A percentile compares a stretch with the other conserved stretches of the same genome.
Evolutionary conservation across 2,888 invertebrate genomes (phyloP).

Genomic region (Archips xylosteana): DNA sequence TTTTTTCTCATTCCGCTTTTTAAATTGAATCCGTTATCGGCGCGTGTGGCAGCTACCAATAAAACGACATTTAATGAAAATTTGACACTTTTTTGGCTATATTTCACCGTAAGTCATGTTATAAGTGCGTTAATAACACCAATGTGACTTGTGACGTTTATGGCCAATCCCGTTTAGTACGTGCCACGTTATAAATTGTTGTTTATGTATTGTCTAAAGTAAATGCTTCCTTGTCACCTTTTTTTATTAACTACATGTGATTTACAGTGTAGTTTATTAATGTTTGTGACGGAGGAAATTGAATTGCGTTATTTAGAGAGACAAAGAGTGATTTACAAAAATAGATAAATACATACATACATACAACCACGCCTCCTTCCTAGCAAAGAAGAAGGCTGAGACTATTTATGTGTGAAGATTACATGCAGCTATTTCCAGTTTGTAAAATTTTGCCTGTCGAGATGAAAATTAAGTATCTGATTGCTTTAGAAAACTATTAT

Average conservation of each 20-base stretch:
- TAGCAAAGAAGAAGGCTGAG: too few species aligned
- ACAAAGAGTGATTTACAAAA: too few species aligned
- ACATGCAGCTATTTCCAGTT: too few species aligned
- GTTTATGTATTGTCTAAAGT: conserved; percentile 61
- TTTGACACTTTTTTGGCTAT: conserved; percentile 65
- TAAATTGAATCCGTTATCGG: conserved; percentile 83
- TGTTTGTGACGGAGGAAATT: not conserved
- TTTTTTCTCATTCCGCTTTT: conserved; percentile 84
- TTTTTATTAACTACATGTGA: conserved; percentile 47
- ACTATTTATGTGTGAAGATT: too few species aligned
- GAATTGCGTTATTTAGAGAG: not conserved
- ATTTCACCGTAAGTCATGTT: conserved; percentile 7
- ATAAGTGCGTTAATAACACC: conserved; percentile 35
- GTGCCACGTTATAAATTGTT: conserved; percentile 76
- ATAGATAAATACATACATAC: too few species aligned
- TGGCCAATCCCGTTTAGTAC: conserved; percentile 57
- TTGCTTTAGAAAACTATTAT: too few species aligned
- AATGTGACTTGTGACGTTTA: conserved; percentile 58
- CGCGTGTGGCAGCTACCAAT: conserved; percentile 70
- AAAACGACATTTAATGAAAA: conserved; percentile 80
- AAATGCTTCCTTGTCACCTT: conserved; percentile 50
- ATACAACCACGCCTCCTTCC: too few species aligned
- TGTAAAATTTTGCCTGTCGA: too few species aligned
- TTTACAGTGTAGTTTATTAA: conserved; percentile 43
- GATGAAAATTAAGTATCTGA: too few species aligned